These are phyloP conservation scores for Aelia acuminata DNA, from an alignment of 2,888 invertebrate species.

Conservation along the genomic window DNA sequence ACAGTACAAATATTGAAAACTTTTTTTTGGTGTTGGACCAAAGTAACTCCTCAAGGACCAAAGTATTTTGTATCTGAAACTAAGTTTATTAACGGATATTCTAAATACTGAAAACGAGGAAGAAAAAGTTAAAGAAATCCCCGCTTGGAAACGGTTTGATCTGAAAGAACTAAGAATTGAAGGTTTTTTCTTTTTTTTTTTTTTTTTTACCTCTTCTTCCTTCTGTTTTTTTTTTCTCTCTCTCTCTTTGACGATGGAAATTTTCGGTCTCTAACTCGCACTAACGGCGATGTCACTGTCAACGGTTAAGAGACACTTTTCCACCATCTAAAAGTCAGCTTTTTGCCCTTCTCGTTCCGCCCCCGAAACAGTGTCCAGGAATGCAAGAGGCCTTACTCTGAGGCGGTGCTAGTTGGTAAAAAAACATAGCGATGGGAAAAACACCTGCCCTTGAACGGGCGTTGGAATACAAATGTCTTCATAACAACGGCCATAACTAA, in stretches of 20 bases:
- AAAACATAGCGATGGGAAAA: constrained; percentile 27
- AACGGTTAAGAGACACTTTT: background rate
- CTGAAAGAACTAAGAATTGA: background rate
- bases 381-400: background rate
- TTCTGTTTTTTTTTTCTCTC: background rate
- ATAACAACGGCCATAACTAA: constrained; percentile 48
- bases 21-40: too few species aligned
- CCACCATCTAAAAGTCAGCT: background rate
- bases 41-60: too few species aligned
- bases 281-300: constrained; percentile 28
- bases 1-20: too few species aligned
- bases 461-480: constrained; percentile 37
- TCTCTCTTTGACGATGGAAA: background rate
- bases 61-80: too few species aligned
- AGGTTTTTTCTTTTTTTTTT: background rate
- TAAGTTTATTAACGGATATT: background rate
- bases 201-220: background rate
- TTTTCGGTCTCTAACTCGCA: background rate
- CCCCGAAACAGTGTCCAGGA: constrained; percentile 6
- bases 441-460: constrained; percentile 28
- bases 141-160: background rate
- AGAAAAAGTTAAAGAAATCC: background rate
- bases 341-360: background rate
- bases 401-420: background rate
- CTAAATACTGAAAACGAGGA: background rate